Base-by-base conservation (phyloP, 1,140 invertebrate genomes). In the Phortica variegata region DNA sequence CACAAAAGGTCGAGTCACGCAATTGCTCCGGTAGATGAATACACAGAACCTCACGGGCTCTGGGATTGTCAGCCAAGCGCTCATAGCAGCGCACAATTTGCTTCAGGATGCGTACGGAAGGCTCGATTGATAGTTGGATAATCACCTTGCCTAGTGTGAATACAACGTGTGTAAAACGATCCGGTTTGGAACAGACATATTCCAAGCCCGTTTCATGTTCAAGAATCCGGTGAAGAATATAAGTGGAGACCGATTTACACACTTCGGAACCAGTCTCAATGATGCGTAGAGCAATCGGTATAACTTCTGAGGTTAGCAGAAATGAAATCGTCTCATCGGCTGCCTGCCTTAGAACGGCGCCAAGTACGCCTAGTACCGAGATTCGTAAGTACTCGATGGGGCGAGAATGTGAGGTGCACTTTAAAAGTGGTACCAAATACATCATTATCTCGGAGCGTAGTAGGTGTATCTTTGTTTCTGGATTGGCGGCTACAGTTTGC, bases 1-100 rank as follows among this genome's bases (percentile, higher is more conserved):
- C 82, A 9, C 86, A 85, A 78, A 99, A 99, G n/a, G 95, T 98
- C 9, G 85, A 85, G 77, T 98, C 95, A 46, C 92, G 84, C 9
- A 99, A 77, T 62, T 97, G 94, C 75, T 96, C 93, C 4, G 96
- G 96, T 44, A 99, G 81, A 77, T 95, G 97, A 60, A 97, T 92
- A 9, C 92, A 79, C 1, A 99, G 78, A 2, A 95, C 93, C 79
- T 96, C 90, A 44, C 94, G 78, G 2, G 93, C 95, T 63, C 93
- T 89, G 44, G 90, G 84, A 79, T 98, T 97, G 74, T 99, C 96
- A 10, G 94, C 96, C 1, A 99, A 80, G 52, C 96, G 83, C 0
- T 96, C 77, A 73, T 98, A 98, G 77, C 95, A 97, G 10, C 96
- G 79, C 3, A 98, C 91, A 23, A 98, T 93, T 82, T 98, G 96